Percentiles rank a stretch among this genome's conserved stretches.
These are phyloP conservation scores for Zophobas atratus DNA, from an alignment of 1,140 invertebrate species.

Conservation along the genomic window DNA sequence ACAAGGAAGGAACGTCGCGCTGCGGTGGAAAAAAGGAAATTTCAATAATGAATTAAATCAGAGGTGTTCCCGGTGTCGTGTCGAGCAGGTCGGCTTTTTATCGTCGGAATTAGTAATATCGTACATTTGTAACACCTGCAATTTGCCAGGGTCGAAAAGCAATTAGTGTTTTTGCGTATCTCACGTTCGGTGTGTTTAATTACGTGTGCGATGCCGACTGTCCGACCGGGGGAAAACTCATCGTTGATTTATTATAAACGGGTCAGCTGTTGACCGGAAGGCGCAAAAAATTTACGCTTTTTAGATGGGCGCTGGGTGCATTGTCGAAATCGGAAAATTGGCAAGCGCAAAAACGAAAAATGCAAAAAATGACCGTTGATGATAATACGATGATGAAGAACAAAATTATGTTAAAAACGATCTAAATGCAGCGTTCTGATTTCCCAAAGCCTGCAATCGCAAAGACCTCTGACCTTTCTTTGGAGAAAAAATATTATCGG, in stretches of 20 bases:
- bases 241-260: conserved; percentile 63
- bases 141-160: conserved; percentile 65
- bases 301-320: background rate
- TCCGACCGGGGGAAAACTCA: conserved; percentile 53
- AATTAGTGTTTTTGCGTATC: conserved; percentile 65
- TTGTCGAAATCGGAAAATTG: too few species aligned
- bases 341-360: too few species aligned
- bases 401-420: too few species aligned
- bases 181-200: conserved; percentile 64
- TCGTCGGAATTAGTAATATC: conserved; percentile 63
- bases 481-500: too few species aligned
- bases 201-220: conserved; percentile 57
- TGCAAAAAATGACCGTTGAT: too few species aligned
- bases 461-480: too few species aligned
- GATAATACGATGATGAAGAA: too few species aligned
- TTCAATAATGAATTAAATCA: conserved; percentile 47
- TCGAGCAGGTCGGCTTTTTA: conserved; percentile 52
- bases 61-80: conserved; percentile 45
- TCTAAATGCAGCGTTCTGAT: too few species aligned
- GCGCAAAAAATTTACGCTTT: conserved; percentile 49
- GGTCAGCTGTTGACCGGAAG: conserved; percentile 56
- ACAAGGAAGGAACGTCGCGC: background rate
- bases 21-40: conserved; percentile 4
- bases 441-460: too few species aligned
- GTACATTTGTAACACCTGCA: conserved; percentile 65